Evolutionary conservation across 2,113 vertebrate genomes (phyloP), one percentile per base, ranked within the genome.

Genomic region (Colaptes auratus): DNA sequence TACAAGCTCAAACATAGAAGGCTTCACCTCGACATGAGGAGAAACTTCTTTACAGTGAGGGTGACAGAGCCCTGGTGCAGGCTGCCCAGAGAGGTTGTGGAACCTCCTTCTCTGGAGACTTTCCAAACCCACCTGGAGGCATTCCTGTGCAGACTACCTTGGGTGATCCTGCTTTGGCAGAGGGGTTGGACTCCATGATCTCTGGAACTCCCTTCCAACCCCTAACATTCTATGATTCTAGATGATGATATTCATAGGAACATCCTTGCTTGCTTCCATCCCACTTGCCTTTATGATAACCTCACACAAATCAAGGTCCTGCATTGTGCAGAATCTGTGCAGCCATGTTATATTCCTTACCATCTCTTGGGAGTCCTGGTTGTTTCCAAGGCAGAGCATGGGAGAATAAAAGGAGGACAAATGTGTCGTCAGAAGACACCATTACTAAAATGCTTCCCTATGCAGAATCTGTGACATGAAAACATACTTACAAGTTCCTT

Each of bases 401-500:
- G 65, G 23, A 17, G 12, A 71, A 14, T 71, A 60, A 81, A 60
- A 83, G 28, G 19, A 94, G 60, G 60, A 77, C 35, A 7, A 90
- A 36, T 12, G 10, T 88, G 53, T 88, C 83, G 76, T 86, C 83
- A 67, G 69, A 91, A 94, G 58, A 83, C 60, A 75, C 33, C 42
- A 21, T 70, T 83, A 83, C 28, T 92, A 65, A 93, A 93, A 89
- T 66, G 65, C 18, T 82, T 73, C 17, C 50, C 30, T 84, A 1
- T 56, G 70, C 30, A 90, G 86, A 86, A 90, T 94, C 39, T 61
- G 61, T 92, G 93, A 56, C 53, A 84, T 60, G 53, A 81, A 87
- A 75, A 76, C 44, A 12, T 42, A 87, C 44, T 2, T 31, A 56
- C 78, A 83, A 93, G 63, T 80, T 92, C 59, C 39, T 70, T 93